Percentiles rank a stretch among this genome's conserved stretches.
These are phyloP conservation scores for Eupithecia insigniata DNA, from an alignment of 2,888 invertebrate species.

Conservation along the genomic window DNA sequence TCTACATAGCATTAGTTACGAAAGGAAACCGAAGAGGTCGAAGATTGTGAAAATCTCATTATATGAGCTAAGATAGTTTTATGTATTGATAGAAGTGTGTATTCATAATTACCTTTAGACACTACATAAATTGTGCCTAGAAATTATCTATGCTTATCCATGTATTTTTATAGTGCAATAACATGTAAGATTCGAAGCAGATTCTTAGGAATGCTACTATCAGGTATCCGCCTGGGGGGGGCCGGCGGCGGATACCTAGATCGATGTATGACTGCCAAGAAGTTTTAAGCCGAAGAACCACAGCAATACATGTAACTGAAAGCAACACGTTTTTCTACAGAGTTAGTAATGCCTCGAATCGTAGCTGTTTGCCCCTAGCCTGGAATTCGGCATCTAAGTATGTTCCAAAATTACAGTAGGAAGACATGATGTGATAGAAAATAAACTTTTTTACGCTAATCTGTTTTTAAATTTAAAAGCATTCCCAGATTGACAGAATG, in stretches of 20 bases:
- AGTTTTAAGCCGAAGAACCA: constrained; percentile 30
- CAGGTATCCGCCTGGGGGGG: too few relatives aligned
- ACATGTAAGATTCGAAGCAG: constrained; percentile 71
- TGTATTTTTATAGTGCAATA: constrained; percentile 82
- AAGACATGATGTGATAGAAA: constrained; percentile 83
- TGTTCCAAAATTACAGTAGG: constrained; percentile 79
- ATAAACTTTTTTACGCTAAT: constrained; percentile 81
- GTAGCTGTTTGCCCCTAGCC: constrained; percentile 73
- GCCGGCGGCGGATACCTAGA: too few relatives aligned
- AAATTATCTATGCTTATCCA: constrained; percentile 73
- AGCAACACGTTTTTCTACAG: constrained; percentile 32
- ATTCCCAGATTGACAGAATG: not conserved
- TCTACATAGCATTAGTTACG: constrained; percentile 26
- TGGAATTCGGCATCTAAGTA: constrained; percentile 70
- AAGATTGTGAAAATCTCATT: constrained; percentile 46
- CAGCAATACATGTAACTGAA: not conserved
- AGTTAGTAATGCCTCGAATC: constrained; percentile 68
- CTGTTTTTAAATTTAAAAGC: constrained; percentile 45
- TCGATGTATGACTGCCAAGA: not conserved
- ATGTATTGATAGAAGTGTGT: constrained; percentile 73
- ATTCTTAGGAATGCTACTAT: too few relatives aligned
- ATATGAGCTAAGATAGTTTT: constrained; percentile 60
- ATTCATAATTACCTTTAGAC: constrained; percentile 72
- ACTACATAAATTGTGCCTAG: constrained; percentile 82
- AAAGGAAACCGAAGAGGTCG: constrained; percentile 26